A percentile compares a stretch with the other conserved stretches of the same genome.
Evolutionary conservation across 2,113 vertebrate species (phyloP).

Genomic region (Sylvietta virens): DNA sequence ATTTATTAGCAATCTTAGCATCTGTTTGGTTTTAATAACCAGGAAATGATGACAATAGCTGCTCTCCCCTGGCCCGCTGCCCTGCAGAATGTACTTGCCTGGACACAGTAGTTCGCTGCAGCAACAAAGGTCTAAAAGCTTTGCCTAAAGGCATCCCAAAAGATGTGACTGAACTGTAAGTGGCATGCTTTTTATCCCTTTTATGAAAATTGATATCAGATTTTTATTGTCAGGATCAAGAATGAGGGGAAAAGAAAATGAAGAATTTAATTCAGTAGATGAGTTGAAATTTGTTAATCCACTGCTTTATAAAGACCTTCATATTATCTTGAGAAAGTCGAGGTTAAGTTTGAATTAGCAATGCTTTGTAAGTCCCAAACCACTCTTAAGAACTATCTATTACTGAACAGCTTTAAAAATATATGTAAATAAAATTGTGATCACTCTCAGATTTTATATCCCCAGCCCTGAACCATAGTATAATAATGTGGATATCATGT

Average conservation of each 20-base stretch:
- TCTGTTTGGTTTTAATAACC: conserved; percentile 18
- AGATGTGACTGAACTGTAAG: conserved; percentile 97
- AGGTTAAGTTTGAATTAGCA: not conserved
- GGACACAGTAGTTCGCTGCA: conserved; percentile 97
- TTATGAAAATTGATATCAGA: not conserved
- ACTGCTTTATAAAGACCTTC: not conserved
- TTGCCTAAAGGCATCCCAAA: conserved; percentile 93
- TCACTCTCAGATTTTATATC: not conserved
- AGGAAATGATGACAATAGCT: conserved; percentile 97
- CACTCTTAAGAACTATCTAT: not conserved
- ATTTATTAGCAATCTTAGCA: not conserved
- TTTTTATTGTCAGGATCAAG: not conserved
- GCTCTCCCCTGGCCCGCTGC: conserved; percentile 89
- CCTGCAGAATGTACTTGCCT: conserved; percentile 94
- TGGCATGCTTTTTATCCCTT: not conserved
- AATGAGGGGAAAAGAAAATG: not conserved
- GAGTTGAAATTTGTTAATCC: not conserved
- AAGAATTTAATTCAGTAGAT: not conserved
- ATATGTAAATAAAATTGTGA: not conserved
- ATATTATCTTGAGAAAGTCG: not conserved
- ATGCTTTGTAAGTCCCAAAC: not conserved
- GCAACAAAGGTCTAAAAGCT: conserved; percentile 90
- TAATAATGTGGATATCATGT: not conserved
- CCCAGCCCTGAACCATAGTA: not conserved
- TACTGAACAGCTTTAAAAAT: not conserved